phyloP scores from a whole-genome alignment of 53 echinoderm and acorn worm genomes.

The Astropecten irregularis region DNA sequence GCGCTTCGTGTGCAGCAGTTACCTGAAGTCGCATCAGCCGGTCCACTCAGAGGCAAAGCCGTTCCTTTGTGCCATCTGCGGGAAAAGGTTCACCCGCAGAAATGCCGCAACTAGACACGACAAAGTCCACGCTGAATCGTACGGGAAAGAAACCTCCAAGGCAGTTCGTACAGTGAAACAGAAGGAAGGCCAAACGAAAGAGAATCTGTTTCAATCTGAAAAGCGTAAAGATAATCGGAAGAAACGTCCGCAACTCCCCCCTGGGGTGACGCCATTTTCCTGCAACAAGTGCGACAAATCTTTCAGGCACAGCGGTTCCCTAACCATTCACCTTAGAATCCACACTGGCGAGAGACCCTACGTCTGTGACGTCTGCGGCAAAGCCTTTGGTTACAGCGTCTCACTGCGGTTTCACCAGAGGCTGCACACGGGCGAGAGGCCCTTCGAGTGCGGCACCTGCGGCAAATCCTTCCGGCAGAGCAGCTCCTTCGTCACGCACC shows the following conservation, averaged over 20 bases:
- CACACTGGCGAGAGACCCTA: constrained; percentile 5
- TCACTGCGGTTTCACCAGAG: background rate
- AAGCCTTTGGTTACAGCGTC: background rate
- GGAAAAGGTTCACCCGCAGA: background rate
- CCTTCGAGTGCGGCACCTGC: background rate
- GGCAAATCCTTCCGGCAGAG: constrained; percentile 34
- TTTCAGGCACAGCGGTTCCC: background rate
- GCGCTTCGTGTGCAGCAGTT: background rate
- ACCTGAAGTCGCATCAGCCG: background rate
- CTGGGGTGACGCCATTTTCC: background rate
- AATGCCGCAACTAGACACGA: background rate
- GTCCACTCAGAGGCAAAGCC: background rate
- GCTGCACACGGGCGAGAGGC: background rate
- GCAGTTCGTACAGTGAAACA: too few species aligned
- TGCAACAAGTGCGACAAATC: background rate
- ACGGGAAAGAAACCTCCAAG: background rate
- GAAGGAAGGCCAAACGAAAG: too few species aligned
- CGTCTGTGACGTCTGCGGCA: constrained; percentile 12
- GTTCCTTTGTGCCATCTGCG: background rate
- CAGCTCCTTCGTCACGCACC: too few species aligned
- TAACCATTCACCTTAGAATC: background rate
- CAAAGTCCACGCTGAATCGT: background rate
- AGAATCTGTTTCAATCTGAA: too few species aligned
- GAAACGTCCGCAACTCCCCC: background rate
- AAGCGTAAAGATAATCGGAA: background rate